phyloP scores from a whole-genome alignment of 2,888 invertebrate genomes.

The Epistrophe grossulariae region DNA sequence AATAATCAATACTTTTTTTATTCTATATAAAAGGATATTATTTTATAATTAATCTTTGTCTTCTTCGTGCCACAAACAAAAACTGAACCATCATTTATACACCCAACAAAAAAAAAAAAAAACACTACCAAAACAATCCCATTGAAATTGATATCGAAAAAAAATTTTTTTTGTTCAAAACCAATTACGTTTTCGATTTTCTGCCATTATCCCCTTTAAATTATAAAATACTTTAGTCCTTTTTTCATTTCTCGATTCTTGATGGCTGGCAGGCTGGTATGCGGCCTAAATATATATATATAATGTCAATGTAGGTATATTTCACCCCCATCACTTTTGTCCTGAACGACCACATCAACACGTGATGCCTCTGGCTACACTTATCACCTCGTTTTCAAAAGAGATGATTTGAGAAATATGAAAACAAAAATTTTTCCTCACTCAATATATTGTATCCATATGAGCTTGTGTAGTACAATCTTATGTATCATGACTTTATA shows the following conservation, averaged over 20 bases:
- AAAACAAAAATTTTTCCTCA: background rate
- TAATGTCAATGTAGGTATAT: background rate
- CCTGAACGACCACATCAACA: slow-evolving; percentile 41
- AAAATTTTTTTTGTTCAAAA: background rate
- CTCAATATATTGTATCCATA: background rate
- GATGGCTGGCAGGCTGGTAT: background rate
- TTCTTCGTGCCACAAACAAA: background rate
- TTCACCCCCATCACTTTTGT: slow-evolving; percentile 12
- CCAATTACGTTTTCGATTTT: slow-evolving; percentile 23
- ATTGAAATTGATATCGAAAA: slow-evolving; percentile 21
- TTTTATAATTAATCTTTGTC: slow-evolving; percentile 3
- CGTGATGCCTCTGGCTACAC: slow-evolving; percentile 2
- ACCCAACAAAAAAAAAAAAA: too few species aligned
- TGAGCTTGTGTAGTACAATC: background rate
- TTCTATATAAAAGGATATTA: too few species aligned
- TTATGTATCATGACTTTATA: background rate
- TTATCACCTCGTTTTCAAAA: slow-evolving; percentile 44
- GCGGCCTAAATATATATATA: background rate
- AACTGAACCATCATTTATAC: background rate
- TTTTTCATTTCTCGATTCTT: background rate
- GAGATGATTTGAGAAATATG: slow-evolving; percentile 21
- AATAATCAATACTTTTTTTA: too few species aligned
- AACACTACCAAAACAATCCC: background rate
- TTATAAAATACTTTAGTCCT: slow-evolving; percentile 18
- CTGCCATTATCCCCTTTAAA: slow-evolving; percentile 6